A percentile compares a stretch with the other conserved stretches of the same genome.
Evolutionary conservation across 2,888 invertebrate genomes (phyloP).

Genomic region (Euproctis similis): DNA sequence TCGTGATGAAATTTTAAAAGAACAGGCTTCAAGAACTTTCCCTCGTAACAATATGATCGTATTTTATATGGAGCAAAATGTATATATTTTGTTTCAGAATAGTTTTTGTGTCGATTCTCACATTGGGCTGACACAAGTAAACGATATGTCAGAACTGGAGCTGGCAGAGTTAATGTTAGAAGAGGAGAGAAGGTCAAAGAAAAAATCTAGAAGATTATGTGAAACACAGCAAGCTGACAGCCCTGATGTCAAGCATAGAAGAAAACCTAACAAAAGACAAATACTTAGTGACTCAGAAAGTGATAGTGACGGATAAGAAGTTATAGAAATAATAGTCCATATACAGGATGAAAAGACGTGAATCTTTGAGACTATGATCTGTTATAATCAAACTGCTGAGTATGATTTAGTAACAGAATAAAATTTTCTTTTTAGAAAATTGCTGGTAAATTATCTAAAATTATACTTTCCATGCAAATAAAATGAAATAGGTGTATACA

Average conservation of each 20-base stretch:
- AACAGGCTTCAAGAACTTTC: too few species aligned
- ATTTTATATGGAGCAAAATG: too few species aligned
- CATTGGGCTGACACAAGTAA: conserved; percentile 60
- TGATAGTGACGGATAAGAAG: conserved; percentile 34
- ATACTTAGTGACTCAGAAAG: conserved; percentile 63
- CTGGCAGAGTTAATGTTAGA: conserved; percentile 77
- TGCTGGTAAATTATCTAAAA: too few species aligned
- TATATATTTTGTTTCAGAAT: conserved; percentile 70
- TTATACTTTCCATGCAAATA: too few species aligned
- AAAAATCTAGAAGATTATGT: conserved; percentile 21
- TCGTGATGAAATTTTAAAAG: too few species aligned
- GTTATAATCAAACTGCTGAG: too few species aligned
- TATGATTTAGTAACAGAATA: too few species aligned
- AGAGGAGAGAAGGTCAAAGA: conserved; percentile 35
- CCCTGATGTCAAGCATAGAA: conserved; percentile 42
- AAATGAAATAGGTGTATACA: too few species aligned
- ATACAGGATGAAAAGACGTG: too few species aligned
- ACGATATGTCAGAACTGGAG: conserved; percentile 75
- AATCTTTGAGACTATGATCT: too few species aligned
- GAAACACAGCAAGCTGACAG: conserved; percentile 37
- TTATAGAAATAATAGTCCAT: not conserved
- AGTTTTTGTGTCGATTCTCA: conserved; percentile 80
- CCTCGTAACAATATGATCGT: too few species aligned
- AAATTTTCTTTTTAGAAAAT: too few species aligned
- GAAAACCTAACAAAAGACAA: conserved; percentile 37